Evolutionary conservation across 2,888 invertebrate species (phyloP).

Genomic region (Blastobasis lacticolella): DNA sequence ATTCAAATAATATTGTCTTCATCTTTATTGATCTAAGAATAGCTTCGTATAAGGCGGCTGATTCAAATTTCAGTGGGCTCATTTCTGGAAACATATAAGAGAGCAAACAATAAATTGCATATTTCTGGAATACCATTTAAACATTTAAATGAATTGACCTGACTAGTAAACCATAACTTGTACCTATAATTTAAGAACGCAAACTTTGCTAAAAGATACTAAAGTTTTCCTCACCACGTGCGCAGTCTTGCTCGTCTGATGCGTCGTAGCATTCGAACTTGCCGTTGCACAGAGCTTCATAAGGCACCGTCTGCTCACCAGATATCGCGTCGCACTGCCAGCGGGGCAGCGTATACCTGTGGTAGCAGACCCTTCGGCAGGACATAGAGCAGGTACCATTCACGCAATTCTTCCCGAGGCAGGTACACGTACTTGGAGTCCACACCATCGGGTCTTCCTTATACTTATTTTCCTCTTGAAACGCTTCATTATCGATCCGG

Average conservation of each 20-base stretch:
- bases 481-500: too few species aligned
- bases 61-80: slow-evolving; percentile 34
- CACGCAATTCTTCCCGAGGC: slow-evolving; percentile 29
- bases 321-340: slow-evolving; percentile 41
- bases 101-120: not conserved
- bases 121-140: too few species aligned
- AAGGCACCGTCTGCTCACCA: slow-evolving; percentile 24
- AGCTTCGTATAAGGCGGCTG: slow-evolving; percentile 29
- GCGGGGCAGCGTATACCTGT: slow-evolving; percentile 33
- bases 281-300: slow-evolving; percentile 51
- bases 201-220: not conserved
- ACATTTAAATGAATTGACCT: too few species aligned
- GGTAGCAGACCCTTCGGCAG: slow-evolving; percentile 43
- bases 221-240: slow-evolving; percentile 24
- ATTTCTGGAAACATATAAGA: slow-evolving; percentile 6
- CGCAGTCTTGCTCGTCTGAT: slow-evolving; percentile 46
- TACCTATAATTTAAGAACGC: too few species aligned
- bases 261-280: slow-evolving; percentile 57
- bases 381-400: slow-evolving; percentile 25
- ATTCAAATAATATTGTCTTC: slow-evolving; percentile 27
- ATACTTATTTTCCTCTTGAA: slow-evolving; percentile 1
- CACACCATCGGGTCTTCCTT: slow-evolving; percentile 10
- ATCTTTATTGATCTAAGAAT: slow-evolving; percentile 27
- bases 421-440: slow-evolving; percentile 24
- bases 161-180: too few species aligned